Percentiles rank a stretch among this genome's conserved stretches.
phyloP scores from a whole-genome alignment of 2,888 invertebrate genomes.

The Plebejus argus region DNA sequence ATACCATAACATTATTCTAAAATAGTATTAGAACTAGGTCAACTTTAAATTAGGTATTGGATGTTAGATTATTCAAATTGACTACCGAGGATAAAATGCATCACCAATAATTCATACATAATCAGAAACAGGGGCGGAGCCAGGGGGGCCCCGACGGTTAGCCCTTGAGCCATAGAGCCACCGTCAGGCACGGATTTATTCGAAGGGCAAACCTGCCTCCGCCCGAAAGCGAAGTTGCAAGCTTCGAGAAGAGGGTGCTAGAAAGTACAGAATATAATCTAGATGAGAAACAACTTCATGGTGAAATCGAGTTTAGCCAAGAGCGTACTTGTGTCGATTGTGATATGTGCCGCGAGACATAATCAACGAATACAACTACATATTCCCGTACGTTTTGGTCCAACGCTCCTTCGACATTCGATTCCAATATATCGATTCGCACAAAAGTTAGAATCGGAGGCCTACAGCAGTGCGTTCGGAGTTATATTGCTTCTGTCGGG shows the following conservation, averaged over 20 bases:
- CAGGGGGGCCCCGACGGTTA: neutral
- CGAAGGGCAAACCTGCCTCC: neutral
- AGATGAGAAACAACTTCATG: neutral
- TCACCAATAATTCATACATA: constrained; percentile 29
- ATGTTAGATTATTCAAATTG: constrained; percentile 63
- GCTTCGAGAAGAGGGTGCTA: constrained; percentile 3
- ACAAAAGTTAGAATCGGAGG: neutral
- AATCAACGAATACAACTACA: constrained; percentile 36
- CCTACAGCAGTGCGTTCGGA: neutral
- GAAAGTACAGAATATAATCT: neutral
- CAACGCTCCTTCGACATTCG: constrained; percentile 3
- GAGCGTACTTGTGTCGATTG: constrained; percentile 8
- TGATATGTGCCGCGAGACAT: constrained; percentile 38
- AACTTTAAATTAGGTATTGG: constrained; percentile 58
- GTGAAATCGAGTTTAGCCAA: neutral
- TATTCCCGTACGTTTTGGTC: constrained; percentile 13
- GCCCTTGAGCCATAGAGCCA: neutral
- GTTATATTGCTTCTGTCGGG: neutral
- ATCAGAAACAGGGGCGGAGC: constrained; percentile 22
- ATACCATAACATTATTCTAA: constrained; percentile 74
- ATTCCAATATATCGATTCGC: neutral
- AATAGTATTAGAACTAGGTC: constrained; percentile 70
- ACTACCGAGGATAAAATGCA: constrained; percentile 56
- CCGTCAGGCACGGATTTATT: neutral
- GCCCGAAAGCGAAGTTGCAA: constrained; percentile 7